A percentile compares a stretch with the other conserved stretches of the same genome.
These are phyloP conservation scores for Ceyx cyanopectus DNA, from an alignment of 2,113 vertebrate species.

Conservation along the genomic window DNA sequence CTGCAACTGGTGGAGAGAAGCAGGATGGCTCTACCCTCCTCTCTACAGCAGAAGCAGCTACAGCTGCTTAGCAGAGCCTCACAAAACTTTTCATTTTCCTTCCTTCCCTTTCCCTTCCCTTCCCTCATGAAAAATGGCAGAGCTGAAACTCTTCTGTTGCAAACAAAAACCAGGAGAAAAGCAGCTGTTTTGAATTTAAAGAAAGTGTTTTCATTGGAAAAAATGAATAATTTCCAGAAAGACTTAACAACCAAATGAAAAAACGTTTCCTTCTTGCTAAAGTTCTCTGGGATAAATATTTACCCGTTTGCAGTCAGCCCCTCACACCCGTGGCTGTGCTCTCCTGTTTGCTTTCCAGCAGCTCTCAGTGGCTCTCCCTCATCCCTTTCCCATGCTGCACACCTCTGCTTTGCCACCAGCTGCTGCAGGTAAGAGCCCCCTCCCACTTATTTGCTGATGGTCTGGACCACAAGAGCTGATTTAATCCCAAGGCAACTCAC, in stretches of 20 bases:
- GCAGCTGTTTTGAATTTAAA: slow-evolving; percentile 38
- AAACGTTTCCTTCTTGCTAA: slow-evolving; percentile 6
- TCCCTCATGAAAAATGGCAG: slow-evolving; percentile 14
- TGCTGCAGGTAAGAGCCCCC: not conserved
- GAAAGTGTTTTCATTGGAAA: slow-evolving; percentile 37
- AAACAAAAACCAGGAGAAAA: slow-evolving; percentile 35
- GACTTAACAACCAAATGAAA: not conserved
- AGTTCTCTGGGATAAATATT: not conserved
- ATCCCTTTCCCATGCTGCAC: not conserved
- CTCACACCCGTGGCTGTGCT: rapidly evolving
- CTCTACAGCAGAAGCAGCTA: not conserved
- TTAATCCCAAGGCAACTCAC: not conserved
- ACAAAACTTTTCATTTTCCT: not conserved
- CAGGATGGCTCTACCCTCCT: not conserved
- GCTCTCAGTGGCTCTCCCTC: not conserved
- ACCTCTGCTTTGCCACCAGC: not conserved
- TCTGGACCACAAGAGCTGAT: not conserved
- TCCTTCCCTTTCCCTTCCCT: not conserved
- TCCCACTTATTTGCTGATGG: not conserved
- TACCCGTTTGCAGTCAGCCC: not conserved
- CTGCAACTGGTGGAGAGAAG: not conserved
- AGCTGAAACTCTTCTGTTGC: slow-evolving; percentile 10
- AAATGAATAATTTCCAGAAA: slow-evolving; percentile 35
- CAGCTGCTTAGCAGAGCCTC: not conserved
- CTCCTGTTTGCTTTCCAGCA: not conserved